phyloP scores from a whole-genome alignment of 2,113 vertebrate species.

The Ictalurus punctatus region DNA sequence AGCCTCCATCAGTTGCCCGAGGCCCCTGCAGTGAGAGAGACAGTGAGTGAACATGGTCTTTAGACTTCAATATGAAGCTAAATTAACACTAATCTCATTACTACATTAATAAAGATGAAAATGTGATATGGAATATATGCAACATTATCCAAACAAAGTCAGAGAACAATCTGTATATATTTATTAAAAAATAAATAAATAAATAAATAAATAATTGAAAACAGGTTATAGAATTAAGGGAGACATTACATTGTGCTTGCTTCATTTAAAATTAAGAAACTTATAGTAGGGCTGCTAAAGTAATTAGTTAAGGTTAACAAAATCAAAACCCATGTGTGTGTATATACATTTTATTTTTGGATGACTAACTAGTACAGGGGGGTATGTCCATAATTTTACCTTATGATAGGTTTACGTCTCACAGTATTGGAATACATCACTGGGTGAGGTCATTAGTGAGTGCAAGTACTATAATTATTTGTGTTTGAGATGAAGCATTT shows the following conservation, averaged over 20 bases:
- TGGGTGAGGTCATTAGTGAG: not conserved
- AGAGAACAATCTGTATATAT: not conserved
- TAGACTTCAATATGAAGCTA: constrained; percentile 6
- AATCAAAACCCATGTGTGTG: not conserved
- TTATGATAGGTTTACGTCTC: not conserved
- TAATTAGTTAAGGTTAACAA: not conserved
- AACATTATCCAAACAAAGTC: not conserved
- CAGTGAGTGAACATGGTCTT: constrained; percentile 62
- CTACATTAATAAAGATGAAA: not conserved
- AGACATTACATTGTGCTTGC: not conserved
- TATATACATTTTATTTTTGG: not conserved
- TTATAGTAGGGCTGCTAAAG: not conserved
- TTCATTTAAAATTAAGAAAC: not conserved
- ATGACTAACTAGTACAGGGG: not conserved
- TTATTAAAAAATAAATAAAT: too few relatives aligned
- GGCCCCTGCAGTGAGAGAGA: constrained; percentile 67
- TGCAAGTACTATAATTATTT: not conserved
- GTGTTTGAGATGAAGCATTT: not conserved
- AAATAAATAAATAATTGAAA: too few relatives aligned
- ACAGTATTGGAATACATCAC: not conserved
- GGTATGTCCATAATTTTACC: not conserved
- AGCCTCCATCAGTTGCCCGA: constrained; percentile 64
- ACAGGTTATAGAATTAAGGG: not conserved
- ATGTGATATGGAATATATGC: not conserved
- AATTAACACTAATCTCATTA: not conserved